Conservation (phyloP, 2,113 vertebrate genomes). For the Heptranchias perlo region DNA sequence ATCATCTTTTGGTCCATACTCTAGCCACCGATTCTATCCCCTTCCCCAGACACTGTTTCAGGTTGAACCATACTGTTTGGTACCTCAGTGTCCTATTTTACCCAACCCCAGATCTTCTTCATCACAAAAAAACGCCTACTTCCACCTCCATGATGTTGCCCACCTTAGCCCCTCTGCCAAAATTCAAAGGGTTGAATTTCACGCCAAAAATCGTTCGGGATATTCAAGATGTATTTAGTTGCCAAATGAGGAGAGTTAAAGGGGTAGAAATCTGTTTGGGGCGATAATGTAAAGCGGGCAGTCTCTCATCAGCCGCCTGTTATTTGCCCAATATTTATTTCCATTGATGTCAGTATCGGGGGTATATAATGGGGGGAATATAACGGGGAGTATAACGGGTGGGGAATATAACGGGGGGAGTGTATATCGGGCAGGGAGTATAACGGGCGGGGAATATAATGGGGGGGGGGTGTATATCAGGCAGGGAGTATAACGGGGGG, state of each 20-base stretch:
- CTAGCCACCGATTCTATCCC: background rate
- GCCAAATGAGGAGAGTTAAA: background rate
- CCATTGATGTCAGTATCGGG: too few relatives aligned
- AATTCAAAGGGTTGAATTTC: too few relatives aligned
- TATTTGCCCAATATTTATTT: too few relatives aligned
- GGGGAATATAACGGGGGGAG: too few relatives aligned
- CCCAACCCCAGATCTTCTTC: background rate
- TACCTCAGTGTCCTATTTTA: background rate
- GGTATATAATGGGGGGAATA: background rate
- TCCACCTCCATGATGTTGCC: background rate
- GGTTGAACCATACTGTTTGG: background rate
- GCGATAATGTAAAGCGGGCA: too few relatives aligned
- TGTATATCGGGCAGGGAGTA: too few relatives aligned
- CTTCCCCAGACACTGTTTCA: background rate
- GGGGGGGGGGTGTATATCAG: too few relatives aligned
- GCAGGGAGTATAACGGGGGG: too few relatives aligned
- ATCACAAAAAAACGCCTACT: background rate
- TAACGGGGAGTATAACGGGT: too few relatives aligned
- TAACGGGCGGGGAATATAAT: too few relatives aligned
- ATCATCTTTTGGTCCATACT: background rate
- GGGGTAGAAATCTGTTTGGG: background rate
- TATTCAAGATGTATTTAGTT: background rate
- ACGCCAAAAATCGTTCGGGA: too few relatives aligned
- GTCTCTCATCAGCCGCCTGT: background rate
- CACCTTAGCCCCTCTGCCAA: background rate